A percentile compares a stretch with the other conserved stretches of the same genome.
Conservation (phyloP, 2,888 invertebrate species). For the Ashinkailepas kermadecensis region DNA sequence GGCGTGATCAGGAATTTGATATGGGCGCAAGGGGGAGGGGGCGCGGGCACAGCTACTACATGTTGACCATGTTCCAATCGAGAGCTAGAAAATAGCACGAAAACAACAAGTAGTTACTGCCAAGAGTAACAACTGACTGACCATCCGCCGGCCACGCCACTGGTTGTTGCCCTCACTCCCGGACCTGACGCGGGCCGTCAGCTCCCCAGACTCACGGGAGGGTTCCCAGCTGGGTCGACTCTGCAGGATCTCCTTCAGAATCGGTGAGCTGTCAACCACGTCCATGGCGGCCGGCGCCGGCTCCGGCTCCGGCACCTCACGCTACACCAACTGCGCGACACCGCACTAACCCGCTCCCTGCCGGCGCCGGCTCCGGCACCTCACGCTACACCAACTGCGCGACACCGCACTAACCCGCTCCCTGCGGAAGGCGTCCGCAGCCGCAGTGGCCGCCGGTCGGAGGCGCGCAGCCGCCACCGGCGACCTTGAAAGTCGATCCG, state of each 20-base stretch:
- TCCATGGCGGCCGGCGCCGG: constrained; percentile 23
- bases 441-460: background rate
- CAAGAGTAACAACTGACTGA: background rate
- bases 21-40: too few species aligned
- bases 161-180: too few species aligned
- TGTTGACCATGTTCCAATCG: too few species aligned
- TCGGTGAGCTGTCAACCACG: constrained; percentile 66
- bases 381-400: background rate
- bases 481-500: constrained; percentile 2
- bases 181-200: too few species aligned
- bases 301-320: background rate
- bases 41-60: too few species aligned
- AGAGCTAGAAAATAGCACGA: too few species aligned
- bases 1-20: too few species aligned
- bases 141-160: background rate
- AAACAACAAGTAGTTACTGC: background rate
- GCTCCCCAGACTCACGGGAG: background rate
- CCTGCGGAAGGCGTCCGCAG: background rate
- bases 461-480: background rate
- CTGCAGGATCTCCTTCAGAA: constrained; percentile 81
- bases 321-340: background rate
- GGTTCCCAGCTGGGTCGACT: constrained; percentile 50
- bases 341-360: background rate
- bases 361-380: background rate
- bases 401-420: background rate